A percentile compares a stretch with the other conserved stretches of the same genome.
Conservation (phyloP, 2,113 vertebrate species). For the Tachysurus vachellii region DNA sequence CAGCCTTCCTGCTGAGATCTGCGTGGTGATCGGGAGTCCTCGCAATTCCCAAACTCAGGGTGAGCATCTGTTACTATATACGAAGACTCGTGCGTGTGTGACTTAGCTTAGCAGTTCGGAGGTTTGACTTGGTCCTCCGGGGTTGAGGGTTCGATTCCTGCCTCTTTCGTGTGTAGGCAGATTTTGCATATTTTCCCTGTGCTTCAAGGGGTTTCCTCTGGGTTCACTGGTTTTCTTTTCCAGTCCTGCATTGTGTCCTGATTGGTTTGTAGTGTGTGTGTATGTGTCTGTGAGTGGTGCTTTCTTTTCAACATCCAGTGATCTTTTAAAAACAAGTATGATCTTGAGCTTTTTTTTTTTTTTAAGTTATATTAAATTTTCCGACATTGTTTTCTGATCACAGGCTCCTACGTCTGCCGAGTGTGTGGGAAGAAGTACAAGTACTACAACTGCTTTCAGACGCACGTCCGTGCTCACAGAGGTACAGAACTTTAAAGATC, state of each 20-base stretch:
- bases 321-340: not conserved
- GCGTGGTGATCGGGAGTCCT: constrained; percentile 89
- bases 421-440: constrained; percentile 99
- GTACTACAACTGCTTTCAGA: constrained; percentile 99
- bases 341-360: not conserved
- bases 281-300: not conserved
- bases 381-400: constrained; percentile 53
- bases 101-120: too few relatives aligned
- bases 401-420: constrained; percentile 95
- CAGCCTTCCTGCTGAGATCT: constrained; percentile 90
- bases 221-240: too few relatives aligned
- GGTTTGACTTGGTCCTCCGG: too few relatives aligned
- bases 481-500: constrained; percentile 70
- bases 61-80: constrained; percentile 44
- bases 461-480: constrained; percentile 94
- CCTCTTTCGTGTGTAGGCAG: too few relatives aligned
- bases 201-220: too few relatives aligned
- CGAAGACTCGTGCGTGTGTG: too few relatives aligned
- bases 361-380: not conserved
- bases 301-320: not conserved
- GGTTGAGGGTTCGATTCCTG: too few relatives aligned
- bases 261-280: too few relatives aligned
- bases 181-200: too few relatives aligned
- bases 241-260: too few relatives aligned
- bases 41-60: constrained; percentile 91